Percentiles rank a stretch among this genome's conserved stretches.
These are phyloP conservation scores for Coelopa pilipes DNA, from an alignment of 2,888 invertebrate species.

Conservation along the genomic window DNA sequence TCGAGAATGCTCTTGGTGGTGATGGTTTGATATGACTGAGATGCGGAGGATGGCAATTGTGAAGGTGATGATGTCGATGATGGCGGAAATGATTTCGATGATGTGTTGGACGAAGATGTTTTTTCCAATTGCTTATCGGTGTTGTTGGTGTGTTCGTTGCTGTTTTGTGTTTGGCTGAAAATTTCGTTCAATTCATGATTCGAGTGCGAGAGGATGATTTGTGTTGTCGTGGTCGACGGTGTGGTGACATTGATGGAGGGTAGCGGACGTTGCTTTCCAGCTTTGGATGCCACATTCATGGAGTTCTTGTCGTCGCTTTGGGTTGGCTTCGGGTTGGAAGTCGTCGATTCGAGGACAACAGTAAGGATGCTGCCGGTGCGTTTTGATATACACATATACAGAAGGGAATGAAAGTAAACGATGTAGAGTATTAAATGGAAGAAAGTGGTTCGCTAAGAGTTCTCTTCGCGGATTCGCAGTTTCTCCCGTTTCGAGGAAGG, in stretches of 20 bases:
- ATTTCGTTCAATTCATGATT: conserved; percentile 33
- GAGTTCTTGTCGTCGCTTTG: conserved; percentile 41
- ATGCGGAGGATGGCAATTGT: conserved; percentile 50
- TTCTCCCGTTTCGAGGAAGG: too few relatives aligned
- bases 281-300: conserved; percentile 22
- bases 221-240: conserved; percentile 55
- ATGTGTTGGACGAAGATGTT: neutral
- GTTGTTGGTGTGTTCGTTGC: conserved; percentile 31
- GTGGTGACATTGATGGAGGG: conserved; percentile 59
- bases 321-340: neutral
- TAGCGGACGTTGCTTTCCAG: conserved; percentile 43
- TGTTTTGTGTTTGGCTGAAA: conserved; percentile 35
- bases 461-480: too few relatives aligned
- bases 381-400: conserved; percentile 5
- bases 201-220: conserved; percentile 50
- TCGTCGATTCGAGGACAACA: conserved; percentile 41
- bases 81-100: conserved; percentile 5
- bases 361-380: conserved; percentile 46
- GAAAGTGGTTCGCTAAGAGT: conserved; percentile 10
- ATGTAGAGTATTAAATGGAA: conserved; percentile 16
- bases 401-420: conserved; percentile 34
- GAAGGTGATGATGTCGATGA: conserved; percentile 31
- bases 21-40: conserved; percentile 44
- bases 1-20: conserved; percentile 59
- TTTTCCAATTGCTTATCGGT: neutral